Base-by-base conservation (phyloP, 2,113 vertebrate species). In the Xiphophorus couchianus region DNA sequence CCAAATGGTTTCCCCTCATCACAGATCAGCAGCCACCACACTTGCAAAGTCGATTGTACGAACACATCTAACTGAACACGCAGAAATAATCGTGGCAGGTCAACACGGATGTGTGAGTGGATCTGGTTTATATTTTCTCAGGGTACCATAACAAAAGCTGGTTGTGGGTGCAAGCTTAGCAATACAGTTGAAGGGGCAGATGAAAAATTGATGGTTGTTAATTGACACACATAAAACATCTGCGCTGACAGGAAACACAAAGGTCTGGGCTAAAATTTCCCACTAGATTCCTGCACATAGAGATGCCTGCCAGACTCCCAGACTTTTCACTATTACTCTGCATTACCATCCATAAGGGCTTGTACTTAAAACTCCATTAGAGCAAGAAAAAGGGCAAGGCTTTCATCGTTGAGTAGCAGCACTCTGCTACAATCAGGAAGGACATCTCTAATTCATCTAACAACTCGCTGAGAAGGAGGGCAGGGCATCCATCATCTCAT, bases 291-390 rank as follows among this genome's bases (percentile, higher is more conserved):
- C 81, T 79, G 74, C 64, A 67, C 73, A 69, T 75, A 48, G 30
- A 69, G 58, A 61, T 64, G 80, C 62, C 82, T 81, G 79, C 80
- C 82, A 84, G 85, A 71, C 83, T 62, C 77, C 33, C 69, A 84
- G 77, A 88, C 83, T 81, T 85, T 87, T 92, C 81, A 86, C 86
- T 87, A 91, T 92, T 90, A 90, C 86, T 84, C 76, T 84, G 79
- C 91, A 92, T 93, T 92, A 93, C 80, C 74, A 78, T 84, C 86
- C 87, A 89, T 91, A 91, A 90, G 80, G 71, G 74, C 25, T 71
- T 75, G 89, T 91, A 92, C 91, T 93, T 92, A 92, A 91, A 90
- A 86, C 74, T 80, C 91, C 91, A 93, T 93, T 93, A 93, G 90
- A 74, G 78, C 64, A 68, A 81, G 87, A 78, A 77, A 60, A 64